Evolutionary conservation across 2,113 vertebrate species (phyloP), one percentile per base, ranked within the genome.

Genomic region (Grus americana): DNA sequence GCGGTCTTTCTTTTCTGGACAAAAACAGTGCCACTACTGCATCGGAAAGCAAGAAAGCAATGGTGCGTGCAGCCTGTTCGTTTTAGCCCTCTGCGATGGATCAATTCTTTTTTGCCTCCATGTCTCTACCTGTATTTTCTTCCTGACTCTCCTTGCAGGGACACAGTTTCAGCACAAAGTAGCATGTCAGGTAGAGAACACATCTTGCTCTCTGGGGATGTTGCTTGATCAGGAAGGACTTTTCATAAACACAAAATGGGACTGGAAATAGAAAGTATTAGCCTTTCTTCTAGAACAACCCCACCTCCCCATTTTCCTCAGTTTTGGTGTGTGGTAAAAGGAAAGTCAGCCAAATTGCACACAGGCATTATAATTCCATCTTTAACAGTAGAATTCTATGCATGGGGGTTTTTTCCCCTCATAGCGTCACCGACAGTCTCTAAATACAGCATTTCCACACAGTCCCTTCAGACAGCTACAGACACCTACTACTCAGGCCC

Each of bases 61-160:
- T 1, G 3, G 36, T 2, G 0, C 27, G 40, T 0, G 1, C 44
- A 83, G 21, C 12, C 42, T 36, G 17, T 23, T 38, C 9, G 2
- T 40, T 50, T 34, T 40, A 71, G 50, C 18, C 47, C 52, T 36
- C 30, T 47, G 27, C 24, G 40, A 29, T 10, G 21, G 8, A 36
- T 78, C 13, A 20, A 6, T 27, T 49, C 12, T 24, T 30, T n/a
- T 36, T 63, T 74, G 27, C n/a, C 42, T 79, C 78, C 1, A 0
- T 36, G 30, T 32, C 5, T 52, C 66, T 72, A 16, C 38, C 32
- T 49, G 2, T 47, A 29, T 57, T 67, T 86, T 71, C 16, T 50
- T 61, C 42, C 58, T 47, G 24, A 15, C 9, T 74, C 61, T 82
- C 49, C 20, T 11, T 27, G 32, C 47, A 52, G 58, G n/a, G 79